These are phyloP conservation scores for Centruroides sculpturatus DNA, from an alignment of 1,140 invertebrate species.

Conservation along the genomic window DNA sequence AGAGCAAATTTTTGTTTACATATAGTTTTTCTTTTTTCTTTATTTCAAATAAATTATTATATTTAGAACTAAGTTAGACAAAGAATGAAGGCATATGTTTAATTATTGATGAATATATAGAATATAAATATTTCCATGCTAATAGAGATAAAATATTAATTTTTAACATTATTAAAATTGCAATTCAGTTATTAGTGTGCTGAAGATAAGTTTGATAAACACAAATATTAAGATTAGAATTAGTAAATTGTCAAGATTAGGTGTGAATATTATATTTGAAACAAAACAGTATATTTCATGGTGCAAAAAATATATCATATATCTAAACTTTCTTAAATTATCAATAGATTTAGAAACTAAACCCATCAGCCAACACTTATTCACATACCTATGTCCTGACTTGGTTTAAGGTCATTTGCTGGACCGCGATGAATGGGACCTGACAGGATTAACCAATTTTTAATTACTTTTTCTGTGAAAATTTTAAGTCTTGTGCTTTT, in stretches of 20 bases:
- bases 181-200: no score
- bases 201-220: background rate
- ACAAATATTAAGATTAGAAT: background rate
- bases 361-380: slow-evolving; percentile 1
- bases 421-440: slow-evolving; percentile 10
- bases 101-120: no score
- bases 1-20: no score
- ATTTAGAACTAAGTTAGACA: no score
- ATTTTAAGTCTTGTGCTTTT: background rate
- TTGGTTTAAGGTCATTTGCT: slow-evolving; percentile 14
- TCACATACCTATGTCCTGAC: slow-evolving; percentile 14
- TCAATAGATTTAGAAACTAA: background rate
- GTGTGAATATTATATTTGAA: background rate
- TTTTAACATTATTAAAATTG: no score
- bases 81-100: no score
- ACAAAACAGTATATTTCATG: background rate
- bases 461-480: slow-evolving; percentile 7
- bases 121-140: no score
- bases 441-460: slow-evolving; percentile 13
- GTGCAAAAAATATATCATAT: background rate
- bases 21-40: no score
- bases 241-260: background rate
- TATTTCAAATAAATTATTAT: no score
- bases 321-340: background rate
- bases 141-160: no score